These are phyloP conservation scores for Nyctalus aviator DNA, from an alignment of 2,797 vertebrate genomes.

Conservation along the genomic window DNA sequence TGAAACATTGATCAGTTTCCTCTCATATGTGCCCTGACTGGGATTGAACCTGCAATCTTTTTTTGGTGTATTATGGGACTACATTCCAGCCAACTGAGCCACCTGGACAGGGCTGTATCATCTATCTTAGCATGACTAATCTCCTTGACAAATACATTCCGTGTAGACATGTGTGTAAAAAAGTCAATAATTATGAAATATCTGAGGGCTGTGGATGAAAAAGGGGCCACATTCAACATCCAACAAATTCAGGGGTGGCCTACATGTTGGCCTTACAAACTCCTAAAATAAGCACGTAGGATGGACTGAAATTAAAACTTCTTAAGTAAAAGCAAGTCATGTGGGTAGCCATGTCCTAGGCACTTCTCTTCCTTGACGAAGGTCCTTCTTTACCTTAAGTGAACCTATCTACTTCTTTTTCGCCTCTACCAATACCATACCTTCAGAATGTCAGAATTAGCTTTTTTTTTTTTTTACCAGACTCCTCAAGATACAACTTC, in stretches of 20 bases:
- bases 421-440: neutral
- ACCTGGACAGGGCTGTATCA: neutral
- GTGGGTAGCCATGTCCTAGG: neutral
- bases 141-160: neutral
- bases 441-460: neutral
- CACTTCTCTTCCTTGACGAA: neutral
- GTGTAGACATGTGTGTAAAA: neutral
- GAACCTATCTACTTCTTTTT: neutral
- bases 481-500: neutral
- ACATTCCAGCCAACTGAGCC: neutral
- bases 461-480: neutral
- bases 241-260: neutral
- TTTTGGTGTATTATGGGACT: neutral
- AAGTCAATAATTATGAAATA: neutral
- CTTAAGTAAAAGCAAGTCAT: neutral
- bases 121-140: neutral
- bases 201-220: neutral
- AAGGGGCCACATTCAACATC: neutral
- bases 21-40: neutral
- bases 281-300: neutral
- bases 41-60: neutral
- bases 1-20: neutral
- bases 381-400: neutral
- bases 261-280: neutral
- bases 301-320: neutral